Conservation (phyloP, 2,888 invertebrate genomes). For the Caenorhabditis becei region DNA sequence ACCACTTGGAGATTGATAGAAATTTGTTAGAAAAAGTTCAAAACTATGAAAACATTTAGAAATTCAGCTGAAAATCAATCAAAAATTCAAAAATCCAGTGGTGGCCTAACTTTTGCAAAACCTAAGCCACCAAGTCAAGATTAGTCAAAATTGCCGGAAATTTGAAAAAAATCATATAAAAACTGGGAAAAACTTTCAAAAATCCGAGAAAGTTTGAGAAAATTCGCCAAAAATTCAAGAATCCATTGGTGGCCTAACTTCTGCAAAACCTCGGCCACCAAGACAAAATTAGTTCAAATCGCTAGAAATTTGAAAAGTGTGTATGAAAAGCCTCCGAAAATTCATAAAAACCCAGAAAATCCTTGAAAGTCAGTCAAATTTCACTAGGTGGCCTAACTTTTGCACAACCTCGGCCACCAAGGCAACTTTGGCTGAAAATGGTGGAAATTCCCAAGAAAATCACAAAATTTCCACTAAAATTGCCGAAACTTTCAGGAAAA, state of each 20-base stretch:
- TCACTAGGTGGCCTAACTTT: not conserved
- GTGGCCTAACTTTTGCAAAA: not conserved
- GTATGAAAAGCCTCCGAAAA: too few species aligned
- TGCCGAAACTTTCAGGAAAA: too few species aligned
- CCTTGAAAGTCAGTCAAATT: not conserved
- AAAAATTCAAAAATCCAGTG: not conserved
- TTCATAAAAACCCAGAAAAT: too few species aligned
- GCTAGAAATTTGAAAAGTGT: not conserved
- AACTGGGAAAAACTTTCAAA: not conserved
- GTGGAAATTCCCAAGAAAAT: not conserved
- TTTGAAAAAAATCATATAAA: not conserved
- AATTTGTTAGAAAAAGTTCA: not conserved
- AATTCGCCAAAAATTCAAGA: too few species aligned
- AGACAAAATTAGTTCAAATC: not conserved
- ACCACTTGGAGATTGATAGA: not conserved
- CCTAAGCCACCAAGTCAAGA: not conserved
- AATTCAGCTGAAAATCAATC: not conserved
- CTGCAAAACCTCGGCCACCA: not conserved
- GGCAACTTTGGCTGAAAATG: not conserved
- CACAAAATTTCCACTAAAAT: not conserved
- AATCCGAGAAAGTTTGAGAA: not conserved
- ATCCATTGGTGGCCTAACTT: not conserved
- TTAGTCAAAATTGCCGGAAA: not conserved
- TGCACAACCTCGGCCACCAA: not conserved
- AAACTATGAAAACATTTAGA: too few species aligned